A percentile compares a stretch with the other conserved stretches of the same genome.
These are phyloP conservation scores for Brachionus rubens DNA, from an alignment of 1,140 invertebrate species.

Conservation along the genomic window DNA sequence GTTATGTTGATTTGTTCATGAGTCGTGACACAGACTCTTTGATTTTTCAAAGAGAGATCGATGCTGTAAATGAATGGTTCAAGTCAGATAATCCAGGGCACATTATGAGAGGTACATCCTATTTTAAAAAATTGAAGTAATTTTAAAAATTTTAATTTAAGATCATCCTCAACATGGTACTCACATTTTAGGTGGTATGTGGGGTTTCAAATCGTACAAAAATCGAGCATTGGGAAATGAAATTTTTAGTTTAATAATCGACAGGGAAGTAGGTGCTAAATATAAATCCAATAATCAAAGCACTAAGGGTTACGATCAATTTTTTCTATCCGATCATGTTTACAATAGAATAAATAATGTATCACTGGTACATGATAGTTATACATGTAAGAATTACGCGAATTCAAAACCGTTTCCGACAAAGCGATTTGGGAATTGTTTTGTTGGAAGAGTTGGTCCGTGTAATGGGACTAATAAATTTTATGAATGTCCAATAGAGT, in stretches of 20 bases:
- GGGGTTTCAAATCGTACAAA: constrained; percentile 14
- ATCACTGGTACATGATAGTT: constrained; percentile 22
- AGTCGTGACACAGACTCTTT: constrained; percentile 16
- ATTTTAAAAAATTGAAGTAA: not conserved
- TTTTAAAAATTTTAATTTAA: not conserved
- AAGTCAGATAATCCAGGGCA: not conserved
- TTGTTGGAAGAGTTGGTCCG: not conserved
- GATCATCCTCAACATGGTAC: constrained; percentile 25
- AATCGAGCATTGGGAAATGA: not conserved
- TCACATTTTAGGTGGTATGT: constrained; percentile 31
- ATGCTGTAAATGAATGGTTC: not conserved
- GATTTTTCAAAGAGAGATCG: constrained; percentile 6
- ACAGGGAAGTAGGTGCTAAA: not conserved
- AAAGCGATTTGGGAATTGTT: not conserved
- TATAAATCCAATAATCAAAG: not conserved
- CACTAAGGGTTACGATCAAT: constrained; percentile 14
- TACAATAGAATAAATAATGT: not conserved
- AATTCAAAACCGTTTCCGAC: constrained; percentile 24
- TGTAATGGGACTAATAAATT: not conserved
- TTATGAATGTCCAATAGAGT: not conserved
- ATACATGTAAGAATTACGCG: constrained; percentile 3
- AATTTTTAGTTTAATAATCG: not conserved
- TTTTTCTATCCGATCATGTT: constrained; percentile 31
- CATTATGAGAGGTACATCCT: constrained; percentile 33
- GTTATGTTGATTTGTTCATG: constrained; percentile 25